phyloP scores from a whole-genome alignment of 2,113 vertebrate genomes.

The Tenebrosternarchus preto region DNA sequence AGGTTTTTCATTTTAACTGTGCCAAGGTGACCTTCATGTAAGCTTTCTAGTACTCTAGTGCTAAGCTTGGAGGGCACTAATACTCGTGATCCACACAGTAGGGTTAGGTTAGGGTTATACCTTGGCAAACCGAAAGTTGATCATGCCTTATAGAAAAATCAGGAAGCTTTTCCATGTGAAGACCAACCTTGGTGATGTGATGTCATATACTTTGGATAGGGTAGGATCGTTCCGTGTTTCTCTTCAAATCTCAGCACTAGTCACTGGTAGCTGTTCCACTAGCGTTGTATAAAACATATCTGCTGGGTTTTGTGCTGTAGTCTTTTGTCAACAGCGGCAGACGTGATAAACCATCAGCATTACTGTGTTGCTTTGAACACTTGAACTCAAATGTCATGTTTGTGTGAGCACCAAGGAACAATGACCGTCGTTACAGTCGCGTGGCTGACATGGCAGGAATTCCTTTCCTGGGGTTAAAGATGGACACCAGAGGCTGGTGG shows the following conservation, averaged over 20 bases:
- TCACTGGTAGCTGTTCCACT: constrained; percentile 20
- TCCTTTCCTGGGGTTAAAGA: constrained; percentile 28
- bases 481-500: constrained; percentile 20
- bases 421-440: constrained; percentile 10
- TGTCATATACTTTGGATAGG: constrained; percentile 34
- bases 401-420: constrained; percentile 42
- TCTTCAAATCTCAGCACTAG: constrained; percentile 16
- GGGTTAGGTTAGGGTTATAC: too few species aligned
- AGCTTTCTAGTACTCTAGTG: too few species aligned
- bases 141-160: too few species aligned
- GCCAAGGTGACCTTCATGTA: too few species aligned
- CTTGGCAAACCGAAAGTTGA: too few species aligned
- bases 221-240: constrained; percentile 28
- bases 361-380: constrained; percentile 15
- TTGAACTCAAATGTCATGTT: constrained; percentile 38
- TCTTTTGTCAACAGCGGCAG: not conserved
- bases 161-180: too few species aligned
- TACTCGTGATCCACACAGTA: too few species aligned
- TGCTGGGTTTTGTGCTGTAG: not conserved
- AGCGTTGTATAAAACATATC: constrained; percentile 20
- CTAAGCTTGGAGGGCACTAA: too few species aligned
- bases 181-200: not conserved
- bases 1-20: too few species aligned
- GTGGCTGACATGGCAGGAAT: constrained; percentile 10
- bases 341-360: constrained; percentile 27